Conservation (phyloP, 2,113 vertebrate genomes). For the Grallaria varia region DNA sequence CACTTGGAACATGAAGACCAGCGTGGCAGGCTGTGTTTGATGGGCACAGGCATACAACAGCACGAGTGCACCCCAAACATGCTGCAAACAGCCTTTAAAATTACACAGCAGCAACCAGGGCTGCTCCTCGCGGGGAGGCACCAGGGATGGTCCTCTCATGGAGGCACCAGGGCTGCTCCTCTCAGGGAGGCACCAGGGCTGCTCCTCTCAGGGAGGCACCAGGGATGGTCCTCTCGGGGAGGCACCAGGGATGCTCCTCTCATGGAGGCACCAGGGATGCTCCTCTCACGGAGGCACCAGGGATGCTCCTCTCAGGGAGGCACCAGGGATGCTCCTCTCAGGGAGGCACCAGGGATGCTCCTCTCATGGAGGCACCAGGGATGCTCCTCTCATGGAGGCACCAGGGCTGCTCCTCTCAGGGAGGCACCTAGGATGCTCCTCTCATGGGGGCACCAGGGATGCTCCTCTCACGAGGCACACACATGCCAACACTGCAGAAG, state of each 20-base stretch:
- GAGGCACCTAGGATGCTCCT: background rate
- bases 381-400: background rate
- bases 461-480: no score
- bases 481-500: background rate
- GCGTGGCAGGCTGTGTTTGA: background rate
- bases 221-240: background rate
- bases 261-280: background rate
- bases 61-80: background rate
- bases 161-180: background rate
- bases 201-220: background rate
- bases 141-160: background rate
- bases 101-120: background rate
- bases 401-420: background rate
- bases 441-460: background rate
- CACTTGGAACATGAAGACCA: background rate
- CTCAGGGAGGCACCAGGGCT: background rate
- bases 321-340: background rate
- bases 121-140: background rate
- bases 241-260: background rate
- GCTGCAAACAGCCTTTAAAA: conserved; percentile 32
- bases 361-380: background rate
- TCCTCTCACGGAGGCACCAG: background rate
- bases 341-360: background rate
- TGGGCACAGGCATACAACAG: background rate
- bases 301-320: background rate